A percentile compares a stretch with the other conserved stretches of the same genome.
phyloP scores from a whole-genome alignment of 2,113 vertebrate species.

The Potamarius usumacintae region DNA sequence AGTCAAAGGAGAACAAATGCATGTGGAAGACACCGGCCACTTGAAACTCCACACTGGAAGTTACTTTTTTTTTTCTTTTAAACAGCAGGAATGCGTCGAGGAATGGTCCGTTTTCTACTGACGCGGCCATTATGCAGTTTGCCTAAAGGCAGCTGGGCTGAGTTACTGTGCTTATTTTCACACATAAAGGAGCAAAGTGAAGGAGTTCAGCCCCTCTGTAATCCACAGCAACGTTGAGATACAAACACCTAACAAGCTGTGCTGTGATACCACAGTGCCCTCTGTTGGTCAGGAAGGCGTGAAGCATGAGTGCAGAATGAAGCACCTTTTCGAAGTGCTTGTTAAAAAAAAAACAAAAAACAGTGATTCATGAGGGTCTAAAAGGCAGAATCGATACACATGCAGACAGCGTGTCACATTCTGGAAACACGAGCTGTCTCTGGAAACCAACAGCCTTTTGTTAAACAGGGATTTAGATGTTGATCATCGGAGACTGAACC shows the following conservation, averaged over 20 bases:
- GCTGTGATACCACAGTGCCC: slow-evolving; percentile 39
- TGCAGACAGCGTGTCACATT: slow-evolving; percentile 20
- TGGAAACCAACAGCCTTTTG: slow-evolving; percentile 5
- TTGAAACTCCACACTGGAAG: neutral
- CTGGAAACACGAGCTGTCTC: neutral
- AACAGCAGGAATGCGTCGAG: slow-evolving; percentile 4
- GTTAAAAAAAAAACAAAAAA: slow-evolving; percentile 33
- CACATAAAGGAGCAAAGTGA: slow-evolving; percentile 19
- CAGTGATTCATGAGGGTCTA: slow-evolving; percentile 37
- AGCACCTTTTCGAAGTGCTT: neutral
- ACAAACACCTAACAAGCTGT: neutral
- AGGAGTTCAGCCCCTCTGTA: slow-evolving; percentile 8
- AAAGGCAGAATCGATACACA: slow-evolving; percentile 30
- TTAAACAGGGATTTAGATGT: slow-evolving; percentile 8
- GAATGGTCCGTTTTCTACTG: slow-evolving; percentile 23
- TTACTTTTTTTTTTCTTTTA: neutral
- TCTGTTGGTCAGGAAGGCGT: slow-evolving; percentile 28
- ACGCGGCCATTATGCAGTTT: slow-evolving; percentile 19
- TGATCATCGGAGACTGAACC: slow-evolving; percentile 7
- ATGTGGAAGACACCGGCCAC: neutral
- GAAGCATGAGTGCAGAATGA: neutral
- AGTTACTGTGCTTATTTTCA: slow-evolving; percentile 46
- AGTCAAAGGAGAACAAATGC: neutral
- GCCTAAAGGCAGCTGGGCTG: slow-evolving; percentile 32
- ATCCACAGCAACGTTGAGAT: neutral